phyloP scores from a whole-genome alignment of 1,140 invertebrate species.

The Drosophila pandora region DNA sequence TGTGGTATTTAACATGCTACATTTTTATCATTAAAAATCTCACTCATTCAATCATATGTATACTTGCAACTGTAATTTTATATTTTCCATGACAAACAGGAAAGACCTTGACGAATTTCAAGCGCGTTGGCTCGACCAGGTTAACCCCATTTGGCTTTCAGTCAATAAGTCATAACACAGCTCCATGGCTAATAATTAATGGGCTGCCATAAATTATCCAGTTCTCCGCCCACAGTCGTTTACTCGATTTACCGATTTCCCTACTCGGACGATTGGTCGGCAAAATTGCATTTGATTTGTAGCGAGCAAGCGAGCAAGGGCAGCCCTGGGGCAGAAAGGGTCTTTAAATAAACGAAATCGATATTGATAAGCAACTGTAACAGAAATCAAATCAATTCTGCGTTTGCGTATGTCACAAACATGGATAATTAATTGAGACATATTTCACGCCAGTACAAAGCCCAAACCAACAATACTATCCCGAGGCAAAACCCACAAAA shows the following conservation, averaged over 20 bases:
- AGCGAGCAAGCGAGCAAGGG: constrained; percentile 4
- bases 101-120: neutral
- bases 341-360: constrained; percentile 45
- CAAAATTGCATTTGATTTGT: constrained; percentile 53
- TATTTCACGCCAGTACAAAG: constrained; percentile 52
- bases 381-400: constrained; percentile 48
- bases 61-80: no score
- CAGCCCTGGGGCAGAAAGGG: constrained; percentile 11
- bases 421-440: constrained; percentile 74
- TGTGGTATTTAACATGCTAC: no score
- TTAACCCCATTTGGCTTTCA: constrained; percentile 26
- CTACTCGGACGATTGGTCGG: constrained; percentile 20
- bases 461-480: neutral
- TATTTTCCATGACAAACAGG: neutral
- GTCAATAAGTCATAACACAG: constrained; percentile 28
- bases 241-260: constrained; percentile 28
- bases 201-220: constrained; percentile 43
- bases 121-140: constrained; percentile 7
- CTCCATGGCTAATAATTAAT: constrained; percentile 53
- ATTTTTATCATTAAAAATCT: no score
- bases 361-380: constrained; percentile 51
- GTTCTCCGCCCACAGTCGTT: constrained; percentile 16
- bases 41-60: no score
- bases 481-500: neutral
- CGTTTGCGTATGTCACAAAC: constrained; percentile 50